These are phyloP conservation scores for Scaptomyza hsui DNA, from an alignment of 1,140 invertebrate species.

Conservation along the genomic window DNA sequence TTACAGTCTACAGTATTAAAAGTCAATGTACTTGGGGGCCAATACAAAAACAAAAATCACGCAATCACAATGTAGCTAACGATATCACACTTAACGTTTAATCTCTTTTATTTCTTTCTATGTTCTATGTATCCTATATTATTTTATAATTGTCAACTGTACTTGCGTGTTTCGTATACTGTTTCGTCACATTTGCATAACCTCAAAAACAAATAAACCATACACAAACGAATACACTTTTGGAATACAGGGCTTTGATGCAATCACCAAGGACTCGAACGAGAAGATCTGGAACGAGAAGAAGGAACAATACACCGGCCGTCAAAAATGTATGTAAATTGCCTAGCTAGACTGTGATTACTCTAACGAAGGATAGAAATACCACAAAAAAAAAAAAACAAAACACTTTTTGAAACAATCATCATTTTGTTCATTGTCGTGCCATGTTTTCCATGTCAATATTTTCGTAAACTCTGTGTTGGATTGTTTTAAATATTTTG, in stretches of 20 bases:
- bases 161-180: constrained; percentile 48
- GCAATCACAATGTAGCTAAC: constrained; percentile 13
- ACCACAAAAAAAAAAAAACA: constrained; percentile 23
- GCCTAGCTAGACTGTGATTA: background rate
- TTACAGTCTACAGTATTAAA: constrained; percentile 3
- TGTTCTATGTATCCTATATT: constrained; percentile 63
- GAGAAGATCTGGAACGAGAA: constrained; percentile 95
- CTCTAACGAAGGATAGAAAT: too few relatives aligned
- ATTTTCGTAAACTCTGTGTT: too few relatives aligned
- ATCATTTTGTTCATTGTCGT: constrained; percentile 64
- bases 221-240: constrained; percentile 21
- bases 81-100: constrained; percentile 56
- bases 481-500: background rate
- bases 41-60: background rate
- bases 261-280: constrained; percentile 90
- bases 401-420: constrained; percentile 24
- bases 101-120: constrained; percentile 74
- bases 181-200: constrained; percentile 47
- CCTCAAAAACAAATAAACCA: constrained; percentile 28
- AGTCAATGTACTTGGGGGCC: constrained; percentile 10
- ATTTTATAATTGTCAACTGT: constrained; percentile 62
- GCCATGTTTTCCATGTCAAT: constrained; percentile 40
- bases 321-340: constrained; percentile 91
- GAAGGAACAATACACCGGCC: constrained; percentile 92
- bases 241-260: constrained; percentile 90